Conservation (phyloP, 1,140 invertebrate genomes). For the Ladona fulva region DNA sequence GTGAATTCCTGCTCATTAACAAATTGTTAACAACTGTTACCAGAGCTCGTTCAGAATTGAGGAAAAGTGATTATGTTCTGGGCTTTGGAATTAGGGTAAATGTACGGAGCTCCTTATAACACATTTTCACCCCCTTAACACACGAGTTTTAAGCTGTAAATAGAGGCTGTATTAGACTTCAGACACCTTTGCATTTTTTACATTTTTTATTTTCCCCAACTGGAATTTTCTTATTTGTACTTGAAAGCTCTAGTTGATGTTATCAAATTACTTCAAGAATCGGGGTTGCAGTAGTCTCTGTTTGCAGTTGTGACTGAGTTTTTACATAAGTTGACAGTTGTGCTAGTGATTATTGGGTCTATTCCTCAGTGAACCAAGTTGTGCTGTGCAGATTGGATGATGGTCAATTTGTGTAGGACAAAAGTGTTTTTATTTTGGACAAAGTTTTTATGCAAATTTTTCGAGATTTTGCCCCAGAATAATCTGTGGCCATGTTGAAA, state of each 20-base stretch:
- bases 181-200: not conserved
- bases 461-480: not conserved
- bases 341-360: not conserved
- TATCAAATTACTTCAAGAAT: not conserved
- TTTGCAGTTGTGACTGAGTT: not conserved
- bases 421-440: slow-evolving; percentile 1
- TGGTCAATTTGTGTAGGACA: not conserved
- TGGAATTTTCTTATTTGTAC: not conserved
- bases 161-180: not conserved
- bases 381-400: not conserved
- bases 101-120: not conserved
- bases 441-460: slow-evolving; percentile 5
- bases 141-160: not conserved
- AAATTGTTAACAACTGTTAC: slow-evolving; percentile 1
- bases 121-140: no score
- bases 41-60: not conserved
- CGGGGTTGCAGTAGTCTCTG: not conserved
- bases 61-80: not conserved
- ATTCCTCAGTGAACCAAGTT: not conserved
- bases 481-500: not conserved
- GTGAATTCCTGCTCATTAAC: not conserved
- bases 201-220: not conserved
- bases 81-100: not conserved
- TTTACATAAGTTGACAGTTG: not conserved
- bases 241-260: not conserved